Percentiles rank a stretch among this genome's conserved stretches.
Evolutionary conservation across 2,888 invertebrate species (phyloP).

Genomic region (Diloba caeruleocephala): DNA sequence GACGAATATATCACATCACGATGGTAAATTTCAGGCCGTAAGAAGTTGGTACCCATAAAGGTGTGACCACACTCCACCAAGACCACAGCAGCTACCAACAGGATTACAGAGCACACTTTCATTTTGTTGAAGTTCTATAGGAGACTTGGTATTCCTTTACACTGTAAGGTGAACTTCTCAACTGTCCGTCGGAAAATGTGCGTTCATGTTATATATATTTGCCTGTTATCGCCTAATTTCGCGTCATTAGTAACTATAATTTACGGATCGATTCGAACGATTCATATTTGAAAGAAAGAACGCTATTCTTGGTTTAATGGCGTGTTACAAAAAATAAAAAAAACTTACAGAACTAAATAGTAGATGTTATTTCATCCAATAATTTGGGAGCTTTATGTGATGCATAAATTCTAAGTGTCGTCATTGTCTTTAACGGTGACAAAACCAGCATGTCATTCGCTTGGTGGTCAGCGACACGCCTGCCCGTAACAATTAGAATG

Average conservation of each 20-base stretch:
- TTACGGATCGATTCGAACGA: constrained; percentile 7
- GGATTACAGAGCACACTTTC: constrained; percentile 53
- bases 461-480: too few relatives aligned
- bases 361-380: too few relatives aligned
- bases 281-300: neutral
- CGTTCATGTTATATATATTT: constrained; percentile 10
- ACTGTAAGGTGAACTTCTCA: neutral
- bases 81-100: constrained; percentile 57
- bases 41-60: constrained; percentile 71
- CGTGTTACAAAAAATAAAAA: too few relatives aligned
- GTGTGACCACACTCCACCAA: constrained; percentile 69
- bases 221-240: constrained; percentile 9
- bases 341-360: too few relatives aligned
- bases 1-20: constrained; percentile 53
- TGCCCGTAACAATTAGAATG: too few relatives aligned
- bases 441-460: too few relatives aligned
- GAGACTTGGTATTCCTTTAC: neutral
- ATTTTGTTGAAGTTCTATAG: constrained; percentile 32
- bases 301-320: too few relatives aligned
- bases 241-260: constrained; percentile 20
- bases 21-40: constrained; percentile 61
- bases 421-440: too few relatives aligned
- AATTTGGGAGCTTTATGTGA: too few relatives aligned
- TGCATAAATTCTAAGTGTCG: too few relatives aligned
- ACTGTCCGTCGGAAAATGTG: neutral